These are phyloP conservation scores for Synanthedon tipuliformis DNA, from an alignment of 2,888 invertebrate genomes.

Conservation along the genomic window DNA sequence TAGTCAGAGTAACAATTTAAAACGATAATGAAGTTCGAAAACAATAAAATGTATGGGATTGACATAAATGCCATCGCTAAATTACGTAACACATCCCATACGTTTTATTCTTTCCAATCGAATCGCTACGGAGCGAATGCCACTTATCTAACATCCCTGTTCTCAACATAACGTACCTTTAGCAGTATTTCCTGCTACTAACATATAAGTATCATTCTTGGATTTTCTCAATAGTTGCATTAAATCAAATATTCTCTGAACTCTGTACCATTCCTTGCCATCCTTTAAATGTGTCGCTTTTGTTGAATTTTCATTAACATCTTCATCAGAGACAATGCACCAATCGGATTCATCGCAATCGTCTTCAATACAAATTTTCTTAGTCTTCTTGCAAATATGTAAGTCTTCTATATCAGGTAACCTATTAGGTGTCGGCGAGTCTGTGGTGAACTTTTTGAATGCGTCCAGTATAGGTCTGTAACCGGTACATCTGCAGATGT, in stretches of 20 bases:
- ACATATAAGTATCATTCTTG: conserved; percentile 59
- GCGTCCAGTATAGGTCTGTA: conserved; percentile 82
- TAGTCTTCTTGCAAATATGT: conserved; percentile 16
- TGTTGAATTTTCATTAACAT: conserved; percentile 20
- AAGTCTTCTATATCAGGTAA: conserved; percentile 44
- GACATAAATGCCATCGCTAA: no score
- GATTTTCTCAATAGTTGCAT: conserved; percentile 57
- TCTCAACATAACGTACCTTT: conserved; percentile 61
- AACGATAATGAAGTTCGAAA: no score
- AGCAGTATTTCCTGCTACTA: conserved; percentile 79
- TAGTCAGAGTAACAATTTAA: no score
- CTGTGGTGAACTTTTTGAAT: conserved; percentile 79
- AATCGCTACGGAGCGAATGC: no score
- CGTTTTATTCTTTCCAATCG: no score
- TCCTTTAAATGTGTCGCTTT: conserved; percentile 39
- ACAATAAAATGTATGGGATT: no score
- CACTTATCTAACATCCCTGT: no score
- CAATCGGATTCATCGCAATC: conserved; percentile 19
- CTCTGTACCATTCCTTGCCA: conserved; percentile 63
- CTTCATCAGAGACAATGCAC: conserved; percentile 19
- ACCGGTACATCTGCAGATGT: conserved; percentile 85
- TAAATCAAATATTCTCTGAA: conserved; percentile 54
- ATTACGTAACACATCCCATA: no score
- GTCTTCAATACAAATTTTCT: conserved; percentile 8
- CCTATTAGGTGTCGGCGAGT: conserved; percentile 55